Percentiles rank a stretch among this genome's conserved stretches.
These are phyloP conservation scores for Pithecia hirsuta DNA, from an alignment of 2,797 vertebrate genomes.

Conservation along the genomic window DNA sequence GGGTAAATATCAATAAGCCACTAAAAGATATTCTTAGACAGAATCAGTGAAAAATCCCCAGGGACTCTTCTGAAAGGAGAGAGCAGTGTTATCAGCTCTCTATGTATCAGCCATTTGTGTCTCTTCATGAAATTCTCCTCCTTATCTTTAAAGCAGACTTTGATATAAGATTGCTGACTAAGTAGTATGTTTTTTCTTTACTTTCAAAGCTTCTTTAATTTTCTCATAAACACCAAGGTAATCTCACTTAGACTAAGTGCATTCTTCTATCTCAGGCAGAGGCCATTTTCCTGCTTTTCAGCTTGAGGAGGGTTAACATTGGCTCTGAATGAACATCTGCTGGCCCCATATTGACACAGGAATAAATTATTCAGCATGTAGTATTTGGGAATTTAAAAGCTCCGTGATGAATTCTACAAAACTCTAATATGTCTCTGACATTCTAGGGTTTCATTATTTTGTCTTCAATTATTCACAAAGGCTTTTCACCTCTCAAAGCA, in stretches of 20 bases:
- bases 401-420: slow-evolving; percentile 82
- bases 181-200: slow-evolving; percentile 61
- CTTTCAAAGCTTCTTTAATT: slow-evolving; percentile 72
- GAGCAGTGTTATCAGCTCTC: slow-evolving; percentile 37
- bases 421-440: slow-evolving; percentile 80
- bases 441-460: slow-evolving; percentile 80
- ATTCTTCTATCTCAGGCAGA: slow-evolving; percentile 33
- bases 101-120: slow-evolving; percentile 24
- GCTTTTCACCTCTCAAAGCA: slow-evolving; percentile 71
- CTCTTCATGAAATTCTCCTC: slow-evolving; percentile 16
- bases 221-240: slow-evolving; percentile 69
- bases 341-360: slow-evolving; percentile 82
- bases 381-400: slow-evolving; percentile 82
- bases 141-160: slow-evolving; percentile 66
- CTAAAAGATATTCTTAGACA: slow-evolving; percentile 22
- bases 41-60: neutral
- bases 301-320: slow-evolving; percentile 64
- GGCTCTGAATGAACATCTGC: slow-evolving; percentile 80
- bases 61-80: slow-evolving; percentile 42
- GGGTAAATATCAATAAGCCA: slow-evolving; percentile 34
- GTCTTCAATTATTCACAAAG: slow-evolving; percentile 84
- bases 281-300: slow-evolving; percentile 45
- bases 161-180: slow-evolving; percentile 63
- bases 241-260: slow-evolving; percentile 65
- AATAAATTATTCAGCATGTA: slow-evolving; percentile 85